These are phyloP conservation scores for Prionailurus viverrinus DNA, from an alignment of 2,113 vertebrate species.

Conservation along the genomic window DNA sequence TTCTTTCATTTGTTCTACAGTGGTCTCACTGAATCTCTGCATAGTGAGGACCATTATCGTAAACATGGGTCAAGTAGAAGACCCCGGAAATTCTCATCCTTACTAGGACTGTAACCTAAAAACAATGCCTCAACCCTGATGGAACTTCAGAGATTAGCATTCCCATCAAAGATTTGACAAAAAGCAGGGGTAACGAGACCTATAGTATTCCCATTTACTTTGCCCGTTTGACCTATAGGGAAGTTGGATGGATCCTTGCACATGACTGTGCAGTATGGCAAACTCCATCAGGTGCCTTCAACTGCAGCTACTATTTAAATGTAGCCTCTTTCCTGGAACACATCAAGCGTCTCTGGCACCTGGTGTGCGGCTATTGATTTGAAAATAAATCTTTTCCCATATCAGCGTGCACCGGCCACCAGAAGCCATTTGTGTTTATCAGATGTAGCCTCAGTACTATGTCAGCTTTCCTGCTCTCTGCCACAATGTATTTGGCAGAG, in stretches of 20 bases:
- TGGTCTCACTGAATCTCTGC: background rate
- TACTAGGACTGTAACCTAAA: background rate
- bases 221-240: background rate
- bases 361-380: background rate
- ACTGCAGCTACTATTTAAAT: background rate
- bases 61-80: background rate
- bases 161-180: background rate
- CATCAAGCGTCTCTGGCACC: background rate
- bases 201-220: background rate
- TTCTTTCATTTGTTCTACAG: background rate
- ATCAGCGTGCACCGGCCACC: background rate
- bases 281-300: background rate
- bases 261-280: background rate
- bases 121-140: background rate
- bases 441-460: background rate
- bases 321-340: background rate
- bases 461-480: background rate
- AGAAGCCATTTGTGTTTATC: background rate
- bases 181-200: background rate
- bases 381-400: background rate
- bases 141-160: background rate
- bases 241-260: background rate
- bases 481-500: background rate
- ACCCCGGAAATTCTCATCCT: background rate
- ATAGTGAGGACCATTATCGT: background rate